Conservation (phyloP, 2,888 invertebrate species). For the Pyrocoelia pectoralis region DNA sequence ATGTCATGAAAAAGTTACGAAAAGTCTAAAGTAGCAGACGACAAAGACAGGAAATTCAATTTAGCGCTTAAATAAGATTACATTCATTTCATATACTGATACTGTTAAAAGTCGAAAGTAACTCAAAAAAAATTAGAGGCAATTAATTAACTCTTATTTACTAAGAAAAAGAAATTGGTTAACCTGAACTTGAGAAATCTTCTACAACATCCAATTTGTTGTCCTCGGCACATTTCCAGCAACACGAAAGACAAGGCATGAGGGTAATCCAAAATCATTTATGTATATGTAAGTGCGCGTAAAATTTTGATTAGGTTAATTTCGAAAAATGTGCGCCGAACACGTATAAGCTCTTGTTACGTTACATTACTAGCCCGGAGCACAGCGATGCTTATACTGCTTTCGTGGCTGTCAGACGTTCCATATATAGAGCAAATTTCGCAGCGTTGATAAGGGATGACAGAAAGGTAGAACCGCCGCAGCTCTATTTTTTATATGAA, state of each 20-base stretch:
- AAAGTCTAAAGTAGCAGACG: no score
- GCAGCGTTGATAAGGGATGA: conserved; percentile 31
- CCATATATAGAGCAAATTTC: conserved; percentile 39
- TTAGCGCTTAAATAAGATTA: no score
- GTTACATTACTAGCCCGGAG: conserved; percentile 17
- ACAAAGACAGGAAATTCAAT: no score
- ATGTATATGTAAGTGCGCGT: no score
- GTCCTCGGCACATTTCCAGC: conserved; percentile 42
- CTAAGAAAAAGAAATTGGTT: not conserved
- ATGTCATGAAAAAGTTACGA: no score
- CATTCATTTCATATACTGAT: no score
- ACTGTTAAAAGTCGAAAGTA: no score
- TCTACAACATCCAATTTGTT: conserved; percentile 39
- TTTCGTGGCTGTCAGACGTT: conserved; percentile 31
- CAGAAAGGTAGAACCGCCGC: conserved; percentile 27
- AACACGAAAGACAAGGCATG: conserved; percentile 45
- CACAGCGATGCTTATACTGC: conserved; percentile 33
- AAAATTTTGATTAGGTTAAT: no score
- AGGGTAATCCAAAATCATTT: conserved; percentile 23
- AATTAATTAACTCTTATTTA: not conserved
- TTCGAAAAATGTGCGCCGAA: conserved; percentile 1
- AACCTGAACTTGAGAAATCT: conserved; percentile 37
- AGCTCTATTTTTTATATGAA: conserved; percentile 16
- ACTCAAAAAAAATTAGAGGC: not conserved
- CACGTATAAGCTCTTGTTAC: conserved; percentile 24